Evolutionary conservation across 2,888 invertebrate genomes (phyloP).

Genomic region (Trichacis sp.): DNA sequence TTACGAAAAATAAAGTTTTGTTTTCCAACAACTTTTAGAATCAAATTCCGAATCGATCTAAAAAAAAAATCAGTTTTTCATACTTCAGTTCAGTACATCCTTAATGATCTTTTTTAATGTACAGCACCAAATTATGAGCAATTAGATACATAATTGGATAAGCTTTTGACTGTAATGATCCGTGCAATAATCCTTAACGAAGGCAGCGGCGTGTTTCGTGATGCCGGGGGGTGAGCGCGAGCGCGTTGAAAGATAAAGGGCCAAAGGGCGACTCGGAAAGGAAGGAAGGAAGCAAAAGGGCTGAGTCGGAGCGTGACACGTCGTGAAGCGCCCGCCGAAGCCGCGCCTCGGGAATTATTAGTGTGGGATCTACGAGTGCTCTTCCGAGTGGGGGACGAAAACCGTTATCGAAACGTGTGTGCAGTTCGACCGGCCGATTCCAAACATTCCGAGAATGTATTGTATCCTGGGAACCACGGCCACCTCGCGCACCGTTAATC

Average conservation of each 20-base stretch:
- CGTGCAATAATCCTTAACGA: too few species aligned
- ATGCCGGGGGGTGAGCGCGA: background rate
- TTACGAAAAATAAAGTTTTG: too few species aligned
- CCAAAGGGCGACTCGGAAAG: background rate
- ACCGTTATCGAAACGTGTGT: conserved; percentile 59
- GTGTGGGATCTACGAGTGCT: conserved; percentile 58
- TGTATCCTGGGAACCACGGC: conserved; percentile 51
- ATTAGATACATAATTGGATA: too few species aligned
- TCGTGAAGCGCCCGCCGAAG: too few species aligned
- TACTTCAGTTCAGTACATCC: too few species aligned
- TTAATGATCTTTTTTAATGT: too few species aligned
- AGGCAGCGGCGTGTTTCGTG: background rate
- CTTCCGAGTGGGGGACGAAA: conserved; percentile 48
- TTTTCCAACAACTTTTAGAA: too few species aligned
- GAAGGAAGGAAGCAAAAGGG: conserved; percentile 3
- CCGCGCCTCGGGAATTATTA: conserved; percentile 57
- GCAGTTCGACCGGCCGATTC: conserved; percentile 50
- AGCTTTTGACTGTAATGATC: too few species aligned
- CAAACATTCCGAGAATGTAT: conserved; percentile 62
- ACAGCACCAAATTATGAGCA: too few species aligned
- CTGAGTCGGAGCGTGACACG: conserved; percentile 36
- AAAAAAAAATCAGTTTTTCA: too few species aligned
- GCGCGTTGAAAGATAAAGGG: background rate
- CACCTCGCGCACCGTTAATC: conserved; percentile 51
- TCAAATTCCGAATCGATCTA: too few species aligned